A percentile compares a stretch with the other conserved stretches of the same genome.
These are phyloP conservation scores for Phasianus colchicus DNA, from an alignment of 2,113 vertebrate genomes.

Conservation along the genomic window DNA sequence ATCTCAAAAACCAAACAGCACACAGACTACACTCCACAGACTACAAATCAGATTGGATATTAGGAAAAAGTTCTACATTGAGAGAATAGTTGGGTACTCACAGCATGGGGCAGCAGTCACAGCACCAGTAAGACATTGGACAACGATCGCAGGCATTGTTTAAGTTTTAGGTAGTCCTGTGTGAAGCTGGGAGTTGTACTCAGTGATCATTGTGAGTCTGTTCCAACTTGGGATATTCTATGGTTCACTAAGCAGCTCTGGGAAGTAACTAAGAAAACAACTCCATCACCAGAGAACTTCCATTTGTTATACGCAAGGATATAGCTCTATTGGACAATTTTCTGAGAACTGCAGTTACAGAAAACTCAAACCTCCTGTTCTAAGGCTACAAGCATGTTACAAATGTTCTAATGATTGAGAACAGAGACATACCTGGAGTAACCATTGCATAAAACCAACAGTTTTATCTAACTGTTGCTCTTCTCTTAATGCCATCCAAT, in stretches of 20 bases:
- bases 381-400: not conserved
- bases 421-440: not conserved
- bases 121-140: not conserved
- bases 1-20: not conserved
- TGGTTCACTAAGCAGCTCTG: not conserved
- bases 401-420: not conserved
- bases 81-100: not conserved
- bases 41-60: not conserved
- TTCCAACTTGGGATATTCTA: not conserved
- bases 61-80: not conserved
- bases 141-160: not conserved
- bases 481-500: not conserved
- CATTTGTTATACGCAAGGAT: not conserved
- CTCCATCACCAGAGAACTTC: not conserved
- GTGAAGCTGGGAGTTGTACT: not conserved
- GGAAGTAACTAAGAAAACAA: not conserved
- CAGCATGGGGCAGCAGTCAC: not conserved
- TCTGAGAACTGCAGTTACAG: not conserved
- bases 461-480: not conserved
- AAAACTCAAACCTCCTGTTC: not conserved
- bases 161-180: not conserved
- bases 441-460: not conserved
- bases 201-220: not conserved
- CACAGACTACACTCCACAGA: not conserved
- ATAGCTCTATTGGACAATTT: not conserved